Conservation (phyloP, 2,888 invertebrate species). For the Polyommatus icarus region DNA sequence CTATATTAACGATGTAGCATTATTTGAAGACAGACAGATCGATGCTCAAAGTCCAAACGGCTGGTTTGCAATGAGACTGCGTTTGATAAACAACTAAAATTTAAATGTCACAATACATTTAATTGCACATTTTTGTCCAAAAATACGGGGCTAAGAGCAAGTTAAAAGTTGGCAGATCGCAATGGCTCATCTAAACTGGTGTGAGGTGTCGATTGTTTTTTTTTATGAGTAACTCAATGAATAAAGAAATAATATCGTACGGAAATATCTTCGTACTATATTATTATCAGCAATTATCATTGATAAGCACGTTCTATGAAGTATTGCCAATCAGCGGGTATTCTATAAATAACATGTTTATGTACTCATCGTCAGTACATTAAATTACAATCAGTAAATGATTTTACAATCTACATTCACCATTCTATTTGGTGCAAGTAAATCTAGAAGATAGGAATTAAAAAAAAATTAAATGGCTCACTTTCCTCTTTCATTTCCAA, state of each 20-base stretch:
- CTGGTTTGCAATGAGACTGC: neutral
- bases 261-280: neutral
- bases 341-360: slow-evolving; percentile 5
- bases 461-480: neutral
- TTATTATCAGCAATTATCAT: neutral
- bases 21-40: too few relatives aligned
- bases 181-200: neutral
- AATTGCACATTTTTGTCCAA: neutral
- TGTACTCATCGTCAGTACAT: neutral
- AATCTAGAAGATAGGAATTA: neutral
- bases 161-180: neutral
- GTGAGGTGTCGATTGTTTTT: neutral
- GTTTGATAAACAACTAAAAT: neutral
- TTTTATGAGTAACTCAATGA: neutral
- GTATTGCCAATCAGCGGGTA: neutral
- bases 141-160: neutral
- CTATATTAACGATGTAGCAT: too few relatives aligned
- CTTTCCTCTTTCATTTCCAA: neutral
- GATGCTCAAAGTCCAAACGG: neutral
- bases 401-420: too few relatives aligned
- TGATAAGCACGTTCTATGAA: slow-evolving; percentile 13
- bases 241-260: neutral
- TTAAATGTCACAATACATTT: too few relatives aligned
- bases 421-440: neutral
- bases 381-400: neutral